A percentile compares a stretch with the other conserved stretches of the same genome.
Conservation (phyloP, 2,888 invertebrate genomes). For the Mythimna ferrago region DNA sequence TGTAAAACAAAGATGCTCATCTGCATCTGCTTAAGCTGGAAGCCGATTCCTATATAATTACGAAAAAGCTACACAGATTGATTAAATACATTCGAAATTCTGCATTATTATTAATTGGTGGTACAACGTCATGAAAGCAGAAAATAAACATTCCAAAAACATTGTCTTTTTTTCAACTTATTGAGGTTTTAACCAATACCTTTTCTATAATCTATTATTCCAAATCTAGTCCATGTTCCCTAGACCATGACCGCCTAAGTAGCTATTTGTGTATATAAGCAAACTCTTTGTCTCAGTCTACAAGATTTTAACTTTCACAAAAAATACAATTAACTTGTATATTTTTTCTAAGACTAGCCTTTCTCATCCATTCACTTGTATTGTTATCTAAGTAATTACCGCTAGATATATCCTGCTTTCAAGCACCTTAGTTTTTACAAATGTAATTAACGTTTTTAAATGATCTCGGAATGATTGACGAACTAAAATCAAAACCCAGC, state of each 20-base stretch:
- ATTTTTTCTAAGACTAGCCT: conserved; percentile 55
- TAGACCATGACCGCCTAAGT: conserved; percentile 58
- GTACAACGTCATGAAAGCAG: too few species aligned
- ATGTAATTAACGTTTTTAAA: conserved; percentile 24
- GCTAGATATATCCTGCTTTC: conserved; percentile 62
- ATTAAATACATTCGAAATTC: too few species aligned
- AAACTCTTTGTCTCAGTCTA: conserved; percentile 66
- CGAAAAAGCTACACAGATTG: too few species aligned
- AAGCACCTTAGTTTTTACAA: conserved; percentile 26
- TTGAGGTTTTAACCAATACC: neutral
- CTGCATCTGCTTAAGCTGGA: too few species aligned
- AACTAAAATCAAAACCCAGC: neutral
- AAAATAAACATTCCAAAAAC: too few species aligned
- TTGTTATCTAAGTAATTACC: conserved; percentile 48
- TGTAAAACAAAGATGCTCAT: too few species aligned
- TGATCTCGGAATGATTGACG: conserved; percentile 26
- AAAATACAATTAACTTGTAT: conserved; percentile 50
- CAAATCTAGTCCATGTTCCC: conserved; percentile 37
- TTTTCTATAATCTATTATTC: conserved; percentile 7
- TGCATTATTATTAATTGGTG: too few species aligned
- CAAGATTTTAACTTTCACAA: conserved; percentile 65
- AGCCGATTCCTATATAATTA: too few species aligned
- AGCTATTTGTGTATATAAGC: conserved; percentile 51
- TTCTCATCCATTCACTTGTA: conserved; percentile 62
- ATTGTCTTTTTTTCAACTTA: neutral